Conservation (phyloP, 2,797 vertebrate species). For the Limosa lapponica region DNA sequence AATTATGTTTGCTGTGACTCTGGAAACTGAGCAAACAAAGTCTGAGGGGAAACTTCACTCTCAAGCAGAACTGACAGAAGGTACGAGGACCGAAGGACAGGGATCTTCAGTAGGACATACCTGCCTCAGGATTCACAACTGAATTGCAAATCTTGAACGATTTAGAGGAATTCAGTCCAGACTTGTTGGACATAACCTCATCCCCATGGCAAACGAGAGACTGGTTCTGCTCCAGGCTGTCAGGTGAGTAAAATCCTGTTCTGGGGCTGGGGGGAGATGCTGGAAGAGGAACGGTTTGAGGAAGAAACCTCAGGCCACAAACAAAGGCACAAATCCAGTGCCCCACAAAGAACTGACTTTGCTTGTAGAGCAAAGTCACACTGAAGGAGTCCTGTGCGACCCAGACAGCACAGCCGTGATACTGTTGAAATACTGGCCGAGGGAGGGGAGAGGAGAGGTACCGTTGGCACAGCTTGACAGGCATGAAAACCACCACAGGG, state of each 20-base stretch:
- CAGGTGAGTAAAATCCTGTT: constrained; percentile 69
- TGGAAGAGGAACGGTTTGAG: background rate
- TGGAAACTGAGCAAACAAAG: constrained; percentile 75
- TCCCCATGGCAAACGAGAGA: background rate
- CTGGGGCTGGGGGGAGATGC: background rate
- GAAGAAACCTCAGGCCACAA: background rate
- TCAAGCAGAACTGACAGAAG: constrained; percentile 5
- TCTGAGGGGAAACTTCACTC: constrained; percentile 45
- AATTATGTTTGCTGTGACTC: constrained; percentile 54
- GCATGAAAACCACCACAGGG: background rate
- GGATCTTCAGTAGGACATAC: background rate
- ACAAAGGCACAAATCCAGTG: background rate
- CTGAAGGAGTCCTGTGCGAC: background rate
- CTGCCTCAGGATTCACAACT: background rate
- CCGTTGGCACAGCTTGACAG: background rate
- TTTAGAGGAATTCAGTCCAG: background rate
- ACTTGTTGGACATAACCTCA: background rate
- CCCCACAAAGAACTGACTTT: background rate
- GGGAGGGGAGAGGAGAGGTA: background rate
- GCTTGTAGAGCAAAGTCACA: background rate
- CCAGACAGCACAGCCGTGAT: background rate
- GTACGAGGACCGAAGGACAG: constrained; percentile 60
- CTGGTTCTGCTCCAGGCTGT: background rate
- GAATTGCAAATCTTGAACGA: background rate
- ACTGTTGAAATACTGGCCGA: background rate